Evolutionary conservation across 1,140 invertebrate species (phyloP), one percentile per base, ranked within the genome.

Genomic region (Dendroctonus ponderosae): DNA sequence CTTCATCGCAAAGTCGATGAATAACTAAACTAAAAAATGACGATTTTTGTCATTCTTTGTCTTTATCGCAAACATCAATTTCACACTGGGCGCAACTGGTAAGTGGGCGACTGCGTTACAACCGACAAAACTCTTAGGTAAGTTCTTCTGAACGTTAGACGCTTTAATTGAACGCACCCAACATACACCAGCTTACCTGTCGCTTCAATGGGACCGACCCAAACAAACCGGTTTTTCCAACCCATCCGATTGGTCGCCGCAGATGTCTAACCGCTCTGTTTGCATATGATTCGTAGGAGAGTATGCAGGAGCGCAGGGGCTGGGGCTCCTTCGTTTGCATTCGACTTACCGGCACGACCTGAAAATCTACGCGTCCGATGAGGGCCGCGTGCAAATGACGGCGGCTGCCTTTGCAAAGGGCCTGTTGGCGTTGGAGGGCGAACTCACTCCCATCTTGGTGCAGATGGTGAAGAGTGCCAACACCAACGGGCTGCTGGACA

Each of bases 381-480:
- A 99, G 80, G 98, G 98, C 0, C 83, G 97, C 56, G 97, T 99
- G 2, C 97, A 99, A 81, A 99, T 99, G 96, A 99, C 97, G 0
- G 97, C 97, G 0, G 97, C 97, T 9, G 97, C 97, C 8, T 99
- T 99, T 81, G 96, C 97, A 3, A 99, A 99, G 82, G 97, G 97
- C 8, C 80, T 99, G 26, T 80, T 99, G 0, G 98, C 97, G 0
- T 78, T 99, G 42, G 98, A 99, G 82, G 98, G 97, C 7, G 97
- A 99, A 80, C 82, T 99, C 4, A 98, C 98, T 0, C 98, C 98
- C 0, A 99, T 99, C 78, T 81, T 99, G 11, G 96, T 99, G 9
- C 98, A 99, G 81, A 99, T 99, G 98, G 98, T 99, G 0, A 99
- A 99, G 79, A 97, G 93, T 74, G 97, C 97, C 2, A 98, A 99